Evolutionary conservation across 1,140 invertebrate genomes (phyloP).

Genomic region (Trypoxylus dichotomus): DNA sequence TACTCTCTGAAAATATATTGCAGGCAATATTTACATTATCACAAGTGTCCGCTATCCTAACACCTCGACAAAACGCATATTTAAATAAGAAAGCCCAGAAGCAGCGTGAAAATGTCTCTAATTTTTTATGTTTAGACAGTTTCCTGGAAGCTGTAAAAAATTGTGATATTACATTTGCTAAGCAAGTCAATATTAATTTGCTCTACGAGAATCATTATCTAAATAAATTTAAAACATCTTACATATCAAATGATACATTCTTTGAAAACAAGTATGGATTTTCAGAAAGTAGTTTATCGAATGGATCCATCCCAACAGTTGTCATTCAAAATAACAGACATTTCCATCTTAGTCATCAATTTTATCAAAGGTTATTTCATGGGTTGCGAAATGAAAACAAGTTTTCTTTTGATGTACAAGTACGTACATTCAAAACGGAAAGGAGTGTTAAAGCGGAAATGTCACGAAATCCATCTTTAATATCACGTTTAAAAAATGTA

Average conservation of each 20-base stretch:
- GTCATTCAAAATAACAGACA: conserved; percentile 42
- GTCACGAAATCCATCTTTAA: conserved; percentile 68
- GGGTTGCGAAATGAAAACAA: conserved; percentile 43
- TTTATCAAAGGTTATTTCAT: conserved; percentile 44
- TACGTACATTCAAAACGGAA: conserved; percentile 75
- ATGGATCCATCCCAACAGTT: conserved; percentile 42
- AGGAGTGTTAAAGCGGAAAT: conserved; percentile 68
- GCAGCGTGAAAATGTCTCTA: conserved; percentile 38
- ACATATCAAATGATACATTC: conserved; percentile 49
- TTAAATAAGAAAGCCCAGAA: conserved; percentile 46
- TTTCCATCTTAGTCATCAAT: conserved; percentile 38
- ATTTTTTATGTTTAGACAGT: conserved; percentile 49
- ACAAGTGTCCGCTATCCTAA: conserved; percentile 49
- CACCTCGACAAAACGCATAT: conserved; percentile 48
- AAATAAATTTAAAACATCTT: conserved; percentile 49
- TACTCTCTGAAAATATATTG: conserved; percentile 31
- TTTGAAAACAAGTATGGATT: conserved; percentile 53
- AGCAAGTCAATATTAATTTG: conserved; percentile 43
- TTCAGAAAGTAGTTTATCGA: conserved; percentile 39
- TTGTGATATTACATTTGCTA: conserved; percentile 48
- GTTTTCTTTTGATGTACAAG: conserved; percentile 59
- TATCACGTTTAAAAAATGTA: conserved; percentile 61
- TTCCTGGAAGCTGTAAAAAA: conserved; percentile 50
- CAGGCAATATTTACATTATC: conserved; percentile 50
- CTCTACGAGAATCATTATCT: conserved; percentile 45